Evolutionary conservation across 2,113 vertebrate species (phyloP).

Genomic region (Myodes glareolus): DNA sequence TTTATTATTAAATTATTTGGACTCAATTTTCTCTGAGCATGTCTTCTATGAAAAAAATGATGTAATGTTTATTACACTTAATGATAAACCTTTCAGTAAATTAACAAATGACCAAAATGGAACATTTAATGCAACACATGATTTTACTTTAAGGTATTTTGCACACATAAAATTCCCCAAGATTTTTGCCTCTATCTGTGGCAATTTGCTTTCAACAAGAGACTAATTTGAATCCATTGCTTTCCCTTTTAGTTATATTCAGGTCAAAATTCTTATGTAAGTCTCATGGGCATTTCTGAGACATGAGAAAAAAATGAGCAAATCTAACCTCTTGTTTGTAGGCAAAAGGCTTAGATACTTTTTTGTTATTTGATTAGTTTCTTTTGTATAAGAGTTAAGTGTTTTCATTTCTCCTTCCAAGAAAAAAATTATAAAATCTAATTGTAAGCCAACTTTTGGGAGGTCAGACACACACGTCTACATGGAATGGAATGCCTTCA

Average conservation of each 20-base stretch:
- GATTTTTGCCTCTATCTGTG: conserved; percentile 36
- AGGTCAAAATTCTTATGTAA: conserved; percentile 59
- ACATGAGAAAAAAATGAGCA: conserved; percentile 16
- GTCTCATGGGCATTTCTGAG: conserved; percentile 47
- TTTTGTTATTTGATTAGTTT: conserved; percentile 55
- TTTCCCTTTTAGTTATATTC: conserved; percentile 66
- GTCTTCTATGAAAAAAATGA: conserved; percentile 78
- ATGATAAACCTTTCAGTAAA: conserved; percentile 77
- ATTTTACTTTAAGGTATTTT: conserved; percentile 81
- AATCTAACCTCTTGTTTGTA: conserved; percentile 58
- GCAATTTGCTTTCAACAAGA: conserved; percentile 58
- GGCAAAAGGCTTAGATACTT: conserved; percentile 43
- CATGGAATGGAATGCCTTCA: conserved; percentile 59
- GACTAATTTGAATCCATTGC: conserved; percentile 54
- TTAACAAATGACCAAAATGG: conserved; percentile 80
- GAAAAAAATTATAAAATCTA: conserved; percentile 44
- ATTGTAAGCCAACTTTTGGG: conserved; percentile 48
- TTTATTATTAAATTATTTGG: conserved; percentile 76
- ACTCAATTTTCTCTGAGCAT: conserved; percentile 76
- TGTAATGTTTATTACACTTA: conserved; percentile 77
- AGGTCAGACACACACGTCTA: background rate
- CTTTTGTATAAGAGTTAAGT: conserved; percentile 52
- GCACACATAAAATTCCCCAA: conserved; percentile 55
- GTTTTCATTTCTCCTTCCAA: conserved; percentile 60
- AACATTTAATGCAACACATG: conserved; percentile 77